Evolutionary conservation across 2,113 vertebrate species (phyloP).

Genomic region (Halcyon senegalensis): DNA sequence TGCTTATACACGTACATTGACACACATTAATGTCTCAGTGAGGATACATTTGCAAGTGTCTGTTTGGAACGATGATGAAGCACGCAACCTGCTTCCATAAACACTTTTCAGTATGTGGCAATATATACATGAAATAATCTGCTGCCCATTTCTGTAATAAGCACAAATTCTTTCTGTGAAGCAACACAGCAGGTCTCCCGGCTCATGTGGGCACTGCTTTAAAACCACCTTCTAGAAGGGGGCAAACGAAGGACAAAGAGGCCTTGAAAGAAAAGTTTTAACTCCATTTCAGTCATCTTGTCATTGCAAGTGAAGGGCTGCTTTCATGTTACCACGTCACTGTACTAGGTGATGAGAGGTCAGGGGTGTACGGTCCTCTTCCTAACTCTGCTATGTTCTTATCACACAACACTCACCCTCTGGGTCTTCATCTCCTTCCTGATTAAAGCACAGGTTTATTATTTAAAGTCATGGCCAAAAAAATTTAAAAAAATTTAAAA

Average conservation of each 20-base stretch:
- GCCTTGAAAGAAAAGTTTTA: conserved; percentile 37
- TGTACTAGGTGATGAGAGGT: neutral
- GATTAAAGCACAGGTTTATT: neutral
- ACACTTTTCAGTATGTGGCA: conserved; percentile 30
- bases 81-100: conserved; percentile 30
- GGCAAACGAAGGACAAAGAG: neutral
- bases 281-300: neutral
- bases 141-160: conserved; percentile 16
- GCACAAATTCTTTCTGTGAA: conserved; percentile 28
- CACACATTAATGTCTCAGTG: conserved; percentile 40
- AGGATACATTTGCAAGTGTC: conserved; percentile 54
- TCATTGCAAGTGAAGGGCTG: neutral
- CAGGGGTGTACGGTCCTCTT: neutral
- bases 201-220: neutral
- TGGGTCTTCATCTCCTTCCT: neutral
- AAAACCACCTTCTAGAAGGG: neutral
- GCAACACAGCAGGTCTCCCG: conserved; percentile 11
- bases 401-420: neutral
- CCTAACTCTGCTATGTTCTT: neutral
- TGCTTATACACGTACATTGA: conserved; percentile 10
- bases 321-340: neutral
- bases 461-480: neutral
- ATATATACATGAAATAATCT: neutral
- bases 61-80: conserved; percentile 32
- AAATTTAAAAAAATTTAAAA: neutral